Conservation (phyloP, 2,797 vertebrate species). For the Platyrinchus mystaceus region DNA sequence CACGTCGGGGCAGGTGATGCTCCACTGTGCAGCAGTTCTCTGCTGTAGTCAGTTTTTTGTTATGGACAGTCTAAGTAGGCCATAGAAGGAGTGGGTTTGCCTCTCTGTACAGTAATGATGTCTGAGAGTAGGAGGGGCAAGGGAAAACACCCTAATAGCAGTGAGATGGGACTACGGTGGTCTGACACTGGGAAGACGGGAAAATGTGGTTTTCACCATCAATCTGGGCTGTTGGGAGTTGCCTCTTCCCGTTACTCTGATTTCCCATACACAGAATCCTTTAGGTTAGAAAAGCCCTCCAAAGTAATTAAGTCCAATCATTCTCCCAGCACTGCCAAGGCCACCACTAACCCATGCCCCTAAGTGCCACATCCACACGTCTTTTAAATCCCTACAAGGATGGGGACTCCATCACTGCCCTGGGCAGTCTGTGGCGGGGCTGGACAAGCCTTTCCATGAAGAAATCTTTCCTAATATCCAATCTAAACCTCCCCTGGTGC, state of each 20-base stretch:
- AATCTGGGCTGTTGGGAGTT: not conserved
- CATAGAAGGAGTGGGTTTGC: not conserved
- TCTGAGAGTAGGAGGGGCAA: not conserved
- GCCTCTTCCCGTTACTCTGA: not conserved
- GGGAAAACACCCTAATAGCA: fast-evolving
- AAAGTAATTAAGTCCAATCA: fast-evolving
- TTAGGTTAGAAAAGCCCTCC: not conserved
- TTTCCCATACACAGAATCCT: not conserved
- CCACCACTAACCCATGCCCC: not conserved
- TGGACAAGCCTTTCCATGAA: not conserved
- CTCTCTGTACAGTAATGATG: fast-evolving
- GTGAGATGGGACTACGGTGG: not conserved
- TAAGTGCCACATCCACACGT: fast-evolving
- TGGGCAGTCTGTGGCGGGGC: not conserved
- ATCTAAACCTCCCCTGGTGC: not conserved
- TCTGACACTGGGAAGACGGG: not conserved
- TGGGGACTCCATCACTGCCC: not conserved
- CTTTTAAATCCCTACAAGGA: not conserved
- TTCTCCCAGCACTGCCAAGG: not conserved
- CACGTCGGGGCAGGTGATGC: not conserved
- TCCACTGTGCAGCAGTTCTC: not conserved
- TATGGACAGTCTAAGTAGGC: not conserved
- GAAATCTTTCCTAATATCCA: too few relatives aligned
- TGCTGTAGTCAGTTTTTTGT: not conserved
- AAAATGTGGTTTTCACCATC: not conserved